Evolutionary conservation across 2,113 vertebrate genomes (phyloP).

Genomic region (Romanogobio albipinnatus): DNA sequence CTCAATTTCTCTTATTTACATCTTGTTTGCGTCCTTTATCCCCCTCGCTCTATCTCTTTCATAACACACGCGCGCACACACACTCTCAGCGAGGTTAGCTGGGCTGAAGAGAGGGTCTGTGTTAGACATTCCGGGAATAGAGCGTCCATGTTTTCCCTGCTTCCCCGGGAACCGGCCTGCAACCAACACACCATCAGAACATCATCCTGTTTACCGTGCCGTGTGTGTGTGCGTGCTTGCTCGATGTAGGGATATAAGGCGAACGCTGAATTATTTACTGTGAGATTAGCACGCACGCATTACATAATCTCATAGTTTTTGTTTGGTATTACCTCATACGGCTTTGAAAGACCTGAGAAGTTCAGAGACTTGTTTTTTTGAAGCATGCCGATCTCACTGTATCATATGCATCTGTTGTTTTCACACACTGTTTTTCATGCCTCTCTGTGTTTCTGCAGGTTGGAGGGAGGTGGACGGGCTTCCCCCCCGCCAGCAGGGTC

Average conservation of each 20-base stretch:
- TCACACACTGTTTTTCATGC: neutral
- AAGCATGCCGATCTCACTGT: neutral
- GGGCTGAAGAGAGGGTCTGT: conserved; percentile 55
- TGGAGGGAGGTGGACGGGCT: conserved; percentile 85
- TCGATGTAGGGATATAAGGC: neutral
- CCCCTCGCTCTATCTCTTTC: neutral
- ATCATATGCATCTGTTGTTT: neutral
- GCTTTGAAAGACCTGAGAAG: neutral
- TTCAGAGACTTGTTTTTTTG: neutral
- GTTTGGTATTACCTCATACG: neutral
- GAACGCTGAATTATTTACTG: neutral
- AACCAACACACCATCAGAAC: conserved; percentile 49
- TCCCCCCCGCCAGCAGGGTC: conserved; percentile 76
- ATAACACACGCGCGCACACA: neutral
- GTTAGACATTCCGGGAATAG: conserved; percentile 53
- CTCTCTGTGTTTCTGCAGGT: conserved; percentile 68
- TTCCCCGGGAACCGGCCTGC: conserved; percentile 28
- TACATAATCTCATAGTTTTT: neutral
- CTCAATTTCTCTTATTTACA: conserved; percentile 7
- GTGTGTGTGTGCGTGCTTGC: neutral
- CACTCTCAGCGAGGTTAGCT: conserved; percentile 24
- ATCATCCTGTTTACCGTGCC: conserved; percentile 52
- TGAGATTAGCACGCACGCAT: neutral
- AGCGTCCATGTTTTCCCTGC: conserved; percentile 48
- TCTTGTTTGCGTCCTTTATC: conserved; percentile 3